Base-by-base conservation (phyloP, 2,113 vertebrate species). In the Datnioides undecimradiatus region DNA sequence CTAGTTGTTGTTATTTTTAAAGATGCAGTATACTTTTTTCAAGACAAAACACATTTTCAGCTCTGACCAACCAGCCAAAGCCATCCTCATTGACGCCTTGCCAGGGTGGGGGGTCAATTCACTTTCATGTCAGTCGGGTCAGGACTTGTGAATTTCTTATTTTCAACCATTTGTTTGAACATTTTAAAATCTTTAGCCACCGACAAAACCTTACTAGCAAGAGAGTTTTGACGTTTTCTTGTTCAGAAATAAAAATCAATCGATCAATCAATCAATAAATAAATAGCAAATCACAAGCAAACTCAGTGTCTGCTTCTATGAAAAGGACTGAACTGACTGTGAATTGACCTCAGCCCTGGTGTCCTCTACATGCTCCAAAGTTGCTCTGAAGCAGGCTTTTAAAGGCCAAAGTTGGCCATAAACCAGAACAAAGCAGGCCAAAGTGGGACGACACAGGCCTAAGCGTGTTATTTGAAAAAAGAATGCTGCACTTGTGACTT, bases 1-100 rank as follows among this genome's bases (percentile, higher is more conserved):
- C 79, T 93, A 91, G 92, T 91, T 93, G 95, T 96, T 97, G 95
- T 92, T 95, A 90, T 97, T 97, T 95, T 96, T 96, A 95, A 97
- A 97, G 96, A 96, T 97, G 97, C 97, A 98, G 96, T 98, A 97
- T 98, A 97, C 97, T 96, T 98, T 99, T 99, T 98, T 96, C 95
- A 96, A 98, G 97, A 94, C 93, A 94, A 91, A 94, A 94, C 93
- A 90, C 93, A 87, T 92, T 86, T 89, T 84, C 91, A 92, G 87
- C 92, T 95, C 91, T 88, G 86, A 92, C 84, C 88, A 92, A 92
- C 87, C 90, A 92, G 79, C 88, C 89, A 92, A 93, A 95, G 84
- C 67, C 91, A 92, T 93, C 88, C 82, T 92, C 94, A 94, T 94
- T 94, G 92, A 93, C 86, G 79, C 90, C 88, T 83, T 46, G 65